Conservation (phyloP, 2,113 vertebrate species). For the human region DNA sequence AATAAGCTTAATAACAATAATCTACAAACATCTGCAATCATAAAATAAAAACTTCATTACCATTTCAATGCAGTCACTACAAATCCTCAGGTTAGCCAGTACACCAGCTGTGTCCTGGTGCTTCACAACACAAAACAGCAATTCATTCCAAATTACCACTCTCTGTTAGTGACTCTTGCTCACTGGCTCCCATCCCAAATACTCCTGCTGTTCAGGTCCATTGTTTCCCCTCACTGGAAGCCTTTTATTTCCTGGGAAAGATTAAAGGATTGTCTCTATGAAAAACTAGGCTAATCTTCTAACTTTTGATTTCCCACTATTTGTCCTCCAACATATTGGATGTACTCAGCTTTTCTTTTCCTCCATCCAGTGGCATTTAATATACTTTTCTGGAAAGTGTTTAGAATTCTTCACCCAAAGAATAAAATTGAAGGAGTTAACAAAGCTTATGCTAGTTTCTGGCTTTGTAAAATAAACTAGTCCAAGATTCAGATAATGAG, state of each 20-base stretch:
- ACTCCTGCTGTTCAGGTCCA: conserved; percentile 84
- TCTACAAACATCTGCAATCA: conserved; percentile 83
- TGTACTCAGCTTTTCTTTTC: neutral
- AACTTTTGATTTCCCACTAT: conserved; percentile 36
- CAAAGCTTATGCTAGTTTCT: neutral
- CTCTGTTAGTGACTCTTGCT: conserved; percentile 84
- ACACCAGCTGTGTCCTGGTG: conserved; percentile 84
- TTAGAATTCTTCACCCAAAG: conserved; percentile 5
- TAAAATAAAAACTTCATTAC: conserved; percentile 88
- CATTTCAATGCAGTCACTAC: conserved; percentile 85
- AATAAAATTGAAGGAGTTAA: neutral
- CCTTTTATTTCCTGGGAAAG: conserved; percentile 77
- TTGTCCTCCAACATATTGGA: conserved; percentile 14
- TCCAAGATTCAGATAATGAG: conserved; percentile 31
- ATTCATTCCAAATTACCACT: conserved; percentile 86
- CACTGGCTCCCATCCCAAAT: conserved; percentile 82
- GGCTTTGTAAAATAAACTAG: conserved; percentile 25
- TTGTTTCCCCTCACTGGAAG: conserved; percentile 79
- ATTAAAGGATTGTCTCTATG: conserved; percentile 71
- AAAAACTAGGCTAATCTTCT: conserved; percentile 69
- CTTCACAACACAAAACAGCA: conserved; percentile 83
- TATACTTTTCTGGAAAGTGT: neutral
- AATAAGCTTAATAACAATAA: conserved; percentile 87
- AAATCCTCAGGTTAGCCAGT: conserved; percentile 84
- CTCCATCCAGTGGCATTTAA: neutral